phyloP scores from a whole-genome alignment of 1,140 invertebrate genomes.

The Drosophila orena region DNA sequence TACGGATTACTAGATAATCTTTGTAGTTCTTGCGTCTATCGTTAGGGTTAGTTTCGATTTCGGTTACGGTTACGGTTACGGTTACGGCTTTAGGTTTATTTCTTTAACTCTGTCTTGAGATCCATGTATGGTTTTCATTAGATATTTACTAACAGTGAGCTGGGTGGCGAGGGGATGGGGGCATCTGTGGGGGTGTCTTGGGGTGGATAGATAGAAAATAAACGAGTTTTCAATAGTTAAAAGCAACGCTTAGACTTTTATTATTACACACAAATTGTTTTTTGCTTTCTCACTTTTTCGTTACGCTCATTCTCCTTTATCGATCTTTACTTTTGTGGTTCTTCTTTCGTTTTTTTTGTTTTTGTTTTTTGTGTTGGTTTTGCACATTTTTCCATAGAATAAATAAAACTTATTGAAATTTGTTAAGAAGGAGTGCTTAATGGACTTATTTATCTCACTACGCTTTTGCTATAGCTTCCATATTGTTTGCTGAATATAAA shows the following conservation, averaged over 20 bases:
- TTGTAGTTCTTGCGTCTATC: constrained; percentile 65
- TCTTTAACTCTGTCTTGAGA: constrained; percentile 54
- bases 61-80: constrained; percentile 28
- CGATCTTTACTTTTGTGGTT: constrained; percentile 41
- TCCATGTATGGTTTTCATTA: constrained; percentile 45
- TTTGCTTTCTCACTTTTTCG: constrained; percentile 50
- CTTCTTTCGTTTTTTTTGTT: constrained; percentile 35
- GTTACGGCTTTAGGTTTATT: constrained; percentile 35
- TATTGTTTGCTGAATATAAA: constrained; percentile 37
- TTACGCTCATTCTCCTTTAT: constrained; percentile 36
- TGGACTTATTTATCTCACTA: constrained; percentile 60
- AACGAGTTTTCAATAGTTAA: constrained; percentile 66
- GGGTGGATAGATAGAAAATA: constrained; percentile 23
- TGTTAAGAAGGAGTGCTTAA: constrained; percentile 62
- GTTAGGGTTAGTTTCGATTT: constrained; percentile 81
- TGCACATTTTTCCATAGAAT: constrained; percentile 71
- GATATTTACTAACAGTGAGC: constrained; percentile 48
- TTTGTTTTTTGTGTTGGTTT: constrained; percentile 49
- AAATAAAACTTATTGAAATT: constrained; percentile 73
- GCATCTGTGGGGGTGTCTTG: neutral
- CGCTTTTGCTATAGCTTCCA: constrained; percentile 34
- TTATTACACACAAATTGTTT: constrained; percentile 66
- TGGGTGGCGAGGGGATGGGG: constrained; percentile 17
- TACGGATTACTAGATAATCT: constrained; percentile 43
- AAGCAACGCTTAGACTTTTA: constrained; percentile 79